These are phyloP conservation scores for Argyresthia albistria DNA, from an alignment of 2,888 invertebrate genomes.

Conservation along the genomic window DNA sequence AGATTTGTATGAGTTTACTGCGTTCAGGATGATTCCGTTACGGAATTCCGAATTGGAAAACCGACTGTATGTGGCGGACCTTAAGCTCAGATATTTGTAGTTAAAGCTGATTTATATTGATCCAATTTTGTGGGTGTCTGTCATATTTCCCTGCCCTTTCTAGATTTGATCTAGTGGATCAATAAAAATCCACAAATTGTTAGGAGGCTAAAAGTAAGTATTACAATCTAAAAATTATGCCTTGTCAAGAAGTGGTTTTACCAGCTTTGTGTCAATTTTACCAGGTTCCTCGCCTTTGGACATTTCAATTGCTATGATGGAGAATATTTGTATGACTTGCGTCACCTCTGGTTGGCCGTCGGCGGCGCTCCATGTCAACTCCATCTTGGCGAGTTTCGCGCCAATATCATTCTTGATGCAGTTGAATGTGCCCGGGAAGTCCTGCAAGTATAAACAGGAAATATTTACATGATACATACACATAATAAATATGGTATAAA, in stretches of 20 bases:
- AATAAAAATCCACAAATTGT: too few species aligned
- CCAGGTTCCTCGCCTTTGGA: constrained; percentile 50
- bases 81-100: too few species aligned
- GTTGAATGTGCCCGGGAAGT: constrained; percentile 51
- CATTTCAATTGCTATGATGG: constrained; percentile 47
- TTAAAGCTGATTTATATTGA: too few species aligned
- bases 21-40: too few species aligned
- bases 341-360: constrained; percentile 26
- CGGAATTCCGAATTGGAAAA: too few species aligned
- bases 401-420: constrained; percentile 50
- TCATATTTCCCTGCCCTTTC: not conserved
- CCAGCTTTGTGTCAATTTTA: constrained; percentile 52
- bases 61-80: too few species aligned
- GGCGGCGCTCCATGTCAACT: constrained; percentile 40
- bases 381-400: constrained; percentile 50
- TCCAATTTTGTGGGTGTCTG: not conserved
- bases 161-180: too few species aligned
- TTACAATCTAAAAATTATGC: not conserved
- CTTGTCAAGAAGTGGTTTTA: constrained; percentile 26
- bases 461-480: not conserved
- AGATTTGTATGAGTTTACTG: too few species aligned
- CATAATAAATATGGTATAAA: too few species aligned
- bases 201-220: not conserved
- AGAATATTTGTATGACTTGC: constrained; percentile 56
- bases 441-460: constrained; percentile 28